Evolutionary conservation across 30 jellyfish, hydroid and myxozoan genomes (phyloP), one percentile per base, ranked within the genome.

Genomic region (Mastigias papua): DNA sequence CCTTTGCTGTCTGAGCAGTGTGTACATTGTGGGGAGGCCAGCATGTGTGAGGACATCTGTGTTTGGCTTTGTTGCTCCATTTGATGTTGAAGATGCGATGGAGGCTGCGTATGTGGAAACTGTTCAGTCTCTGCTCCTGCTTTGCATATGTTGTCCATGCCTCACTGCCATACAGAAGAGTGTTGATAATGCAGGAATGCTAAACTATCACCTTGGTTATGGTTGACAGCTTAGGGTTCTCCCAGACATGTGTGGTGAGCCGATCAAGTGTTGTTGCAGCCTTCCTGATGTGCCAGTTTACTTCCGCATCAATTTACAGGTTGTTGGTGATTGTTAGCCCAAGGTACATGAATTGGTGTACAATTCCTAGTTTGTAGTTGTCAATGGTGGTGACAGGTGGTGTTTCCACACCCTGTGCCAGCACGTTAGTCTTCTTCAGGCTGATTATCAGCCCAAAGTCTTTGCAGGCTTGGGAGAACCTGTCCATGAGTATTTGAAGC

Each of bases 391-490:
- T 9, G 49, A 29, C 15, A 23, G 68, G 25, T 8, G 73, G 37
- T 2, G 74, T 42, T 5, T 9, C 21, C 82, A 73, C 77, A 17
- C 9, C 16, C 74, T 77, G 62, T 33, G 62, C 81, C 61, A 54
- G 21, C 28, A 33, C 70, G 17, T n/a, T 61, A 1, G 86, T 79
- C 84, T 60, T 79, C 37, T 62, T 62, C 33, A 62, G 17, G 82
- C 89, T 77, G 81, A 28, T 77, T 4, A 86, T 77, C 28, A 73
- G 76, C 8, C 86, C 86, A 0, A 73, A 37, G 26, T n/a, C 10
- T 49, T 57, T 58, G 51, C 84, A 77, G 10, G 58, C 89, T 6
- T 48, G 28, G 66, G 86, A 22, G 66, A 51, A 46, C 23, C 66
- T 32, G 31, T 57, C 65, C 8, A 31, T 0, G 2, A 51, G 4